Base-by-base conservation (phyloP, 2,113 vertebrate genomes). In the Oxyura jamaicensis region DNA sequence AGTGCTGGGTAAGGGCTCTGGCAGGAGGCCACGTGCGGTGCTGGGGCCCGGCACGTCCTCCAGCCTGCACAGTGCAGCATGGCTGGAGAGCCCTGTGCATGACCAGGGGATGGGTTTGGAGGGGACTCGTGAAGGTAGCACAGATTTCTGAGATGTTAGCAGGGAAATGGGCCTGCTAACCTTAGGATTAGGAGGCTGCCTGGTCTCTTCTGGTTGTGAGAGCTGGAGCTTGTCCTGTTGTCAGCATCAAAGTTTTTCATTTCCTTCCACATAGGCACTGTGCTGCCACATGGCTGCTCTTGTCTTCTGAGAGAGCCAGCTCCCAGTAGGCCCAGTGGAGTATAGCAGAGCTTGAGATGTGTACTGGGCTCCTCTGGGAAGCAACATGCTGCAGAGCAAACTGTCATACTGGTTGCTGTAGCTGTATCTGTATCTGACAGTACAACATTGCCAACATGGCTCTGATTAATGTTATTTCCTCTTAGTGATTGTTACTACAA, bases 21-120 rank as follows among this genome's bases (percentile, higher is more conserved):
- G 60, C 0, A 4, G 36, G 48, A 73, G 26, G 6, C 1, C 86
- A n/a, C 4, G 10, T 1, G 1, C 25, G 46, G 31, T 56, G 20
- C 16, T 53, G 36, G 26, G 59, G 21, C 48, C 7, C 1, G 0
- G 7, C 41, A 53, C 8, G 63, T 86, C 41, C 63, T 83, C 20
- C 80, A 8, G 60, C 25, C 52, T 18, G 2, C 22, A n/a, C 62
- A 76, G 71, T 29, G 8, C 25, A 69, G 33, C 26, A 53, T 39
- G 63, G 41, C 50, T 59, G 23, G 21, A 41, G 41, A 16, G 53
- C 10, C 26, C 86, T 81, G 36, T 36, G 39, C 28, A 9, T 18
- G 33, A 41, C 69, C 73, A 77, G 22, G 31, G 6, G 28, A 33
- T 1, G 18, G 18, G 31, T 60, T 80, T 80, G 63, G 28, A 94